A percentile compares a stretch with the other conserved stretches of the same genome.
Evolutionary conservation across 2,797 vertebrate genomes (phyloP).

Genomic region (Sternotherus odoratus): DNA sequence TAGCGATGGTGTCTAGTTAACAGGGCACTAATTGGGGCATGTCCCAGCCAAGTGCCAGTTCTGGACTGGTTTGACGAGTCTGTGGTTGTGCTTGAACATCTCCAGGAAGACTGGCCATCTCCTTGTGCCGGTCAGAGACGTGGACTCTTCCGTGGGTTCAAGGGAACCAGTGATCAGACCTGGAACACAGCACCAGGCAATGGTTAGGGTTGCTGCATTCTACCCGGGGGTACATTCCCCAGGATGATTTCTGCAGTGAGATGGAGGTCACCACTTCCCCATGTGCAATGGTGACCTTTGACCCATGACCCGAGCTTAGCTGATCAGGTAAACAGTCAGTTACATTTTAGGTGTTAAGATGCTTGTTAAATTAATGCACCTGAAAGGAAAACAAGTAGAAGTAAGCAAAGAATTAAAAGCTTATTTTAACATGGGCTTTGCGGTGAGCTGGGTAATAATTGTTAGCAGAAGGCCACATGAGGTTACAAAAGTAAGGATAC

Average conservation of each 20-base stretch:
- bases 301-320: no score
- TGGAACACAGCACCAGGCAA: slow-evolving; percentile 68
- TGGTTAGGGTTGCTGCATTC: slow-evolving; percentile 38
- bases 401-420: no score
- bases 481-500: no score
- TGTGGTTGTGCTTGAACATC: neutral
- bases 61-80: slow-evolving; percentile 24
- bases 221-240: neutral
- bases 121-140: slow-evolving; percentile 59
- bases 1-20: neutral
- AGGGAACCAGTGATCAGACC: slow-evolving; percentile 66
- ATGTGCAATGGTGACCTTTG: no score
- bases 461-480: no score
- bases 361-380: no score
- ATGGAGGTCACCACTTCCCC: neutral
- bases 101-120: slow-evolving; percentile 44
- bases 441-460: no score
- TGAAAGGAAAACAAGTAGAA: no score
- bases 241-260: accelerated
- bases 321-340: no score
- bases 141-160: slow-evolving; percentile 54
- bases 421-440: no score
- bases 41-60: neutral
- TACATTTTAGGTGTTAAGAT: no score
- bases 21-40: neutral